Evolutionary conservation across 2,888 invertebrate genomes (phyloP).

Genomic region (Melanophora roralis): DNA sequence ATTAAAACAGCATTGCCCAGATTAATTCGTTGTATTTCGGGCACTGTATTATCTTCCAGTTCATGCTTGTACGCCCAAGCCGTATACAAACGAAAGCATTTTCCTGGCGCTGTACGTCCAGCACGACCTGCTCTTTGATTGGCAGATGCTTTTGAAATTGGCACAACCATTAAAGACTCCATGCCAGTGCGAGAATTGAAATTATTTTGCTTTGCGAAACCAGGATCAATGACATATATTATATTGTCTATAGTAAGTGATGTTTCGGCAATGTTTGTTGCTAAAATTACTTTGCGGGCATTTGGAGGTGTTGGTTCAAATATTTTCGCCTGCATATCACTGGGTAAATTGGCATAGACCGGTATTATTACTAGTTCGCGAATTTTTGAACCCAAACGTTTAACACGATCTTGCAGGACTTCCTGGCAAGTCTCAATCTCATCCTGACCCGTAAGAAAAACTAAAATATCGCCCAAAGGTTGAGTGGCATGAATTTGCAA

Average conservation of each 20-base stretch:
- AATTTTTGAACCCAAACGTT: conserved; percentile 94
- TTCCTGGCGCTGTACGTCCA: conserved; percentile 96
- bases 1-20: conserved; percentile 96
- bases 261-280: conserved; percentile 99
- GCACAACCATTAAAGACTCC: conserved; percentile 99
- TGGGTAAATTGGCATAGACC: conserved; percentile 98
- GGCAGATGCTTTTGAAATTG: conserved; percentile 98
- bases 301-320: conserved; percentile 98
- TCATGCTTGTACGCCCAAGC: conserved; percentile 99
- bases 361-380: conserved; percentile 95
- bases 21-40: conserved; percentile 99
- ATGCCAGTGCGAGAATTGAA: conserved; percentile 98
- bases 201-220: conserved; percentile 99
- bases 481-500: conserved; percentile 99
- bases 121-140: conserved; percentile 98
- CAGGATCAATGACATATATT: conserved; percentile 99
- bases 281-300: conserved; percentile 96
- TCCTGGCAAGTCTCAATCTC: conserved; percentile 95
- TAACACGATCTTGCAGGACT: conserved; percentile 91
- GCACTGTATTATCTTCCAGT: conserved; percentile 97
- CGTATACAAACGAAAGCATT: conserved; percentile 98
- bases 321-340: conserved; percentile 99
- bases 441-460: conserved; percentile 96
- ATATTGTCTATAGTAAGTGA: conserved; percentile 99
- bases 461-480: conserved; percentile 95